Base-by-base conservation (phyloP, 1,140 invertebrate genomes). In the Leptinotarsa texana region DNA sequence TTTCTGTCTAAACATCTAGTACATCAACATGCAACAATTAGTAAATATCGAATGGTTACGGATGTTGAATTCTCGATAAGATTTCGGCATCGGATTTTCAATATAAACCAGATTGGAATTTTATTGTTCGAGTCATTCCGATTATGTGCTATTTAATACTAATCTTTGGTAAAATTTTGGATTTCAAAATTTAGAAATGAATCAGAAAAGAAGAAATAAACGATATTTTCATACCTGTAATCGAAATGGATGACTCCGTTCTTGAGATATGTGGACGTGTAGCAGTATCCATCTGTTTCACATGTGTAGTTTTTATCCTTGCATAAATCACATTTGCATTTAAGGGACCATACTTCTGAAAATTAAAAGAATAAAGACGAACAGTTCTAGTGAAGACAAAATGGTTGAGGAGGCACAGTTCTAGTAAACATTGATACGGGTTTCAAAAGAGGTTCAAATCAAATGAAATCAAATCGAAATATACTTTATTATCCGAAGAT, bases 231-330 rank as follows among this genome's bases (percentile, higher is more conserved):
- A 76, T 91, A 95, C 94, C 94, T 91, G 85, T 92, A 94, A 63
- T 90, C 90, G 84, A 91, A 89, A 74, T 88, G 89, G 75, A 90
- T 87, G 75, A 86, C 86, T 70, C 88, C 89, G 69, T 87, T 86
- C 79, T 90, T 89, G 69, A 91, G 88, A 74, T 90, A 90, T 72
- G 92, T 92, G 42, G 93, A 93, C 4, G 94, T 93, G 80, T 93
- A 96, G 85, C 94, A 96, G 81, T 91, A 93, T 21, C 95, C 95
- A 88, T 96, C 94, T 6, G 95, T 96, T 83, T 92, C 90, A 87
- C 95, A 96, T 47, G 94, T 94, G 81, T 91, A 86, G 85, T 96
- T 95, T n/a, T 87, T 89, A n/a, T 90, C 88, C 69, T 84, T 82
- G 84, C 93, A 95, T 82, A 92, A 90, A 82, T 94, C 93, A 86